phyloP scores from a whole-genome alignment of 2,113 vertebrate genomes.

The Coptodon bakossiorum region DNA sequence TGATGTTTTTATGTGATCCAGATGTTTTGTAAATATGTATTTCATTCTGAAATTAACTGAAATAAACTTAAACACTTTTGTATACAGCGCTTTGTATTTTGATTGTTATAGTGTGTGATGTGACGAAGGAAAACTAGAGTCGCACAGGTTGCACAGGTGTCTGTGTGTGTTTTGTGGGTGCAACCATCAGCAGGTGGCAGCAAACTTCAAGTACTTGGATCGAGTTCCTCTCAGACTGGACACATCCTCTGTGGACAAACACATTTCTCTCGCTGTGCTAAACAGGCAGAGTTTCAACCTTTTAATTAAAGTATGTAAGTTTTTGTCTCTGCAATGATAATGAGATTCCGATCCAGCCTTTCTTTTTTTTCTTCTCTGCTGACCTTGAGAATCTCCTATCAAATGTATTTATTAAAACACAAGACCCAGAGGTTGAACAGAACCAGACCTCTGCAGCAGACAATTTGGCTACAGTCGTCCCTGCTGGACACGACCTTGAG shows the following conservation, averaged over 20 bases:
- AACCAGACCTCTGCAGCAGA: slow-evolving; percentile 3
- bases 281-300: neutral
- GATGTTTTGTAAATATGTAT: slow-evolving; percentile 43
- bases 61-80: slow-evolving; percentile 63
- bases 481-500: slow-evolving; percentile 41
- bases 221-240: neutral
- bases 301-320: neutral
- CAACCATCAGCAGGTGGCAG: slow-evolving; percentile 54
- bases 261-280: neutral
- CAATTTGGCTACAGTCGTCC: slow-evolving; percentile 29
- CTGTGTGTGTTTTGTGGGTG: neutral
- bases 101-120: neutral
- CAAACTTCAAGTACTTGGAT: neutral
- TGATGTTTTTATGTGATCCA: neutral
- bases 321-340: slow-evolving; percentile 7
- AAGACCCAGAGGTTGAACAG: slow-evolving; percentile 11
- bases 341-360: neutral
- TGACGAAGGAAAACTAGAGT: neutral
- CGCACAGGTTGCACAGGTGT: neutral
- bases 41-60: slow-evolving; percentile 23
- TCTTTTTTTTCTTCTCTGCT: fast-evolving
- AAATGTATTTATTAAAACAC: slow-evolving; percentile 34
- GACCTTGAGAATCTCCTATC: slow-evolving; percentile 37
- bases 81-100: neutral
- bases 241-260: neutral